Conservation (phyloP, 2,113 vertebrate species). For the Strigops habroptila region DNA sequence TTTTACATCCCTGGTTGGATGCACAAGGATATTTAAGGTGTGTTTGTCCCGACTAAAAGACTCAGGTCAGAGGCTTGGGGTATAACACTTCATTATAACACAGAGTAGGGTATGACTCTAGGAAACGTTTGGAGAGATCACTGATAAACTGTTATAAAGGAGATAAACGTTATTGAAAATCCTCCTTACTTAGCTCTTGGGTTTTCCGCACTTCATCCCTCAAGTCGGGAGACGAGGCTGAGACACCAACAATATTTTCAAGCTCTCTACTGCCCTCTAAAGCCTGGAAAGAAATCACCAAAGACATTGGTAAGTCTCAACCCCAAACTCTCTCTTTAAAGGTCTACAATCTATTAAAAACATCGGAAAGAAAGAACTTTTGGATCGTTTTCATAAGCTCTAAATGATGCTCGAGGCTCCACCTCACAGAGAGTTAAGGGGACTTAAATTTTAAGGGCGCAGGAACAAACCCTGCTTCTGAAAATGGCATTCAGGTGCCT, state of each 20-base stretch:
- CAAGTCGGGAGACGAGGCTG: constrained; percentile 34
- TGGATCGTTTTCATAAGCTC: background rate
- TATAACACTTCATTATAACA: background rate
- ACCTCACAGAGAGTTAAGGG: background rate
- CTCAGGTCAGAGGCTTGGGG: background rate
- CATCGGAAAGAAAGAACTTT: background rate
- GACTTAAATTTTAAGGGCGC: background rate
- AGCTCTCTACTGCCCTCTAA: constrained; percentile 88
- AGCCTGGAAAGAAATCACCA: constrained; percentile 72
- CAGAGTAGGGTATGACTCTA: background rate
- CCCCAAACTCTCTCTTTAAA: background rate
- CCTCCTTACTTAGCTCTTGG: constrained; percentile 75
- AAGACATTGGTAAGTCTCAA: background rate
- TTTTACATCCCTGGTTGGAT: background rate
- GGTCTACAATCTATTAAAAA: background rate
- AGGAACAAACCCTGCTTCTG: background rate
- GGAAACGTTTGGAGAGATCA: background rate
- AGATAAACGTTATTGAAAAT: background rate
- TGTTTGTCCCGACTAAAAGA: background rate
- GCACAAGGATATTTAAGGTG: background rate
- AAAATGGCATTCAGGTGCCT: background rate
- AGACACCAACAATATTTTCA: constrained; percentile 63
- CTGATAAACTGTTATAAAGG: background rate
- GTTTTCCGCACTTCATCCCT: constrained; percentile 73
- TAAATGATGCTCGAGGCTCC: background rate